Base-by-base conservation (phyloP, 2,888 invertebrate species). In the Sisyra nigra region DNA sequence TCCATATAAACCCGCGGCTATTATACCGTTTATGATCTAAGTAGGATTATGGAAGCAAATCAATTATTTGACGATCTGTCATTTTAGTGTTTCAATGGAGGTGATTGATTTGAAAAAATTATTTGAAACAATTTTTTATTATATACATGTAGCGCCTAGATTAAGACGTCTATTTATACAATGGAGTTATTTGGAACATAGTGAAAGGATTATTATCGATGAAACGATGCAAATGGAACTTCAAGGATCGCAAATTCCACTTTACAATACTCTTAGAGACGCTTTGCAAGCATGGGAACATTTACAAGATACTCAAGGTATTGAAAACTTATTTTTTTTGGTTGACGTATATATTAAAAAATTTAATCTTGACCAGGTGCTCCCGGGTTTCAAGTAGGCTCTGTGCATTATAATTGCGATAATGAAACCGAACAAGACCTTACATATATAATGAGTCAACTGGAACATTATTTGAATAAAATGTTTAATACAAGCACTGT, bases 221-320 rank as follows among this genome's bases (percentile, higher is more conserved):
- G 37, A 37, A 37, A 37, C 19, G 3, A 37, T 37, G 37, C 37
- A 37, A 18, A 8, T 2, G 17, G 19, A n/a, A 8, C n/a, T 37
- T 8, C 17, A 37, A 19, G 19, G 18, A 19, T 18, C 14, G 11
- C 37, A 37, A 37, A 19, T 18, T 37, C n/a, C 17, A 5, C 19
- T 37, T 10, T 37, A 37, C 18, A 18, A 6, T 3, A 37, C 8
- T 19, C 19, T 37, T 18, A 15, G 37, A 18, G 19, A 37, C 18
- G 37, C 37, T 8, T 19, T 37, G 10, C 18, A 18, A 10, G 37
- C 37, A 9, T 37, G 37, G 37, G 37, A 37, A 18, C 37, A 37
- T 19, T 19, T 37, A 18, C 37, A 37, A 37, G 37, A 37, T 18
- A 37, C 37, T n/a, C 37, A 37, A 37, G 37, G 37, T 37, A 37